Conservation (phyloP, 2,113 vertebrate genomes). For the Fulmarus glacialis region DNA sequence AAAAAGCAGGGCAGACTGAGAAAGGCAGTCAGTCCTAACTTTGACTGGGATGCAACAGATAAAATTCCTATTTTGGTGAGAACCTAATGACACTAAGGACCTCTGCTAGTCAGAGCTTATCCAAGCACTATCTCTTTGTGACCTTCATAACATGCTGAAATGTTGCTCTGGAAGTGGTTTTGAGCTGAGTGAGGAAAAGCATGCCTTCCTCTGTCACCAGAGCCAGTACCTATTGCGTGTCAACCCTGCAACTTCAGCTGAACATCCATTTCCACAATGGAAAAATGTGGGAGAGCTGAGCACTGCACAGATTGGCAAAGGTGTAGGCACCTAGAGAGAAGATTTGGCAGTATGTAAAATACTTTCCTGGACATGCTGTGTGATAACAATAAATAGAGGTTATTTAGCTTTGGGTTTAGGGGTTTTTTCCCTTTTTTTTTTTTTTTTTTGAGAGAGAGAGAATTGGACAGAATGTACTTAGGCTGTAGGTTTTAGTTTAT, state of each 20-base stretch:
- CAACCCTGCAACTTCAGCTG: not conserved
- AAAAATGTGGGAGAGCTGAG: not conserved
- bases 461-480: not conserved
- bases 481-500: not conserved
- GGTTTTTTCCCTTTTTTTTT: not conserved
- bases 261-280: not conserved
- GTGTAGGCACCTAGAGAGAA: not conserved
- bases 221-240: not conserved
- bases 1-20: not conserved
- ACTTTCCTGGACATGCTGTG: not conserved
- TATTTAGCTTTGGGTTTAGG: not conserved
- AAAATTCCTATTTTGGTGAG: not conserved
- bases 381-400: not conserved
- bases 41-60: not conserved
- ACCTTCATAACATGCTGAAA: not conserved
- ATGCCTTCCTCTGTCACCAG: not conserved
- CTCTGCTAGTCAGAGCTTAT: not conserved
- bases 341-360: not conserved
- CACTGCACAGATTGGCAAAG: not conserved
- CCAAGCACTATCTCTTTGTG: not conserved
- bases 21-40: not conserved
- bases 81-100: not conserved
- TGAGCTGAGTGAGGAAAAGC: not conserved
- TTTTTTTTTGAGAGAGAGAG: not conserved
- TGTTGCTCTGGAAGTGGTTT: not conserved